Evolutionary conservation across 1,140 invertebrate species (phyloP), one percentile per base, ranked within the genome.

Genomic region (Sitobion miscanthi): DNA sequence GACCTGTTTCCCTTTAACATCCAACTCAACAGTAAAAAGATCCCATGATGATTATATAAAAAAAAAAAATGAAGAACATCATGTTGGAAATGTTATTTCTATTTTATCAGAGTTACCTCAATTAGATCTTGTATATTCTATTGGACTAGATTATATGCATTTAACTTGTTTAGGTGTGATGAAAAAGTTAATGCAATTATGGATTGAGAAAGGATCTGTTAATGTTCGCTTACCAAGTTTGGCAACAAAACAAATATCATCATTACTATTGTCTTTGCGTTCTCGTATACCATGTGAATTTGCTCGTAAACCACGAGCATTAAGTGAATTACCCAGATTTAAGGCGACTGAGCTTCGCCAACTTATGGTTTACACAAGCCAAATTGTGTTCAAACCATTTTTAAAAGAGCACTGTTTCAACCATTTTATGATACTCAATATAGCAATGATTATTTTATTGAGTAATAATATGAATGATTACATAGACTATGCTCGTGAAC

Each of bases 121-220:
- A 30, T 30, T 69, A 30, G 62, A 69, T 11, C 8, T n/a, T 30
- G 62, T 69, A 69, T 11, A 30, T n/a, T 30, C 25, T 69, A 30
- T 69, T 69, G 62, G 25, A 69, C 30, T 82, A 82, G 77, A 82
- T 82, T 82, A 82, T 82, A 82, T 82, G 35, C 77, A 82, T 35
- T 38, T 82, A 6, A 35, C 77, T 20, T 82, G 77, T n/a, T 38
- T 82, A 35, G 77, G 35, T 20, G 14, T 82, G 1, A 82, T 82
- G 77, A 35, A 38, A 82, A 85, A 85, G 35, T 85, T 85, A 42
- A 42, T 85, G 14, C 20, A 23, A 23, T 85, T 85, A 42, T 83
- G 38, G 20, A 42, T 83, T 42, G 35, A 83, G 17, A 83, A 83
- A 38, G 35, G 82, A 30, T 38, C 82, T 42, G 38, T 83, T 17